Conservation (phyloP, 2,113 vertebrate genomes). For the Aleadryas rufinucha region DNA sequence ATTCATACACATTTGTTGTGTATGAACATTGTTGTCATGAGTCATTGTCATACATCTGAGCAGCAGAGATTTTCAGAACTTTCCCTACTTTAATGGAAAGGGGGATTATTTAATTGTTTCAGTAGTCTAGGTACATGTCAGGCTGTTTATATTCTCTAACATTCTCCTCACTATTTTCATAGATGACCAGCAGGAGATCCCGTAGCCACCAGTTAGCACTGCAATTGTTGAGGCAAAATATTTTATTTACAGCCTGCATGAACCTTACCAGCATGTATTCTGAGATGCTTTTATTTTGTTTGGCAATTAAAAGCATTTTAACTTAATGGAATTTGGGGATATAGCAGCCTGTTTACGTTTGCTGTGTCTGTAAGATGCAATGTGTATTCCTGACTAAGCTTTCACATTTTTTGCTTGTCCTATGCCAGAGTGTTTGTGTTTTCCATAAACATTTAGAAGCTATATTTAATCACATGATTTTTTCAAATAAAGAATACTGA, state of each 20-base stretch:
- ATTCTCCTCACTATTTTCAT: background rate
- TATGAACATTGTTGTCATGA: background rate
- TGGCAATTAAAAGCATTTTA: background rate
- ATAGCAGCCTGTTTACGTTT: background rate
- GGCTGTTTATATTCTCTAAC: background rate
- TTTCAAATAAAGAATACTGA: background rate
- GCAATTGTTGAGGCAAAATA: background rate
- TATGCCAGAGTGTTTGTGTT: background rate
- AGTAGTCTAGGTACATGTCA: background rate
- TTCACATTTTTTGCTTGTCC: background rate
- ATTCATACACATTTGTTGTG: background rate
- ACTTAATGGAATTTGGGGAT: background rate
- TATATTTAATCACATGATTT: background rate
- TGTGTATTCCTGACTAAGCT: background rate
- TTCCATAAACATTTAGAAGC: background rate
- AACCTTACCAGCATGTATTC: background rate
- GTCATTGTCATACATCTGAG: background rate
- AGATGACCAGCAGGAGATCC: background rate
- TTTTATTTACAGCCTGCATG: background rate
- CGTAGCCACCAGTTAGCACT: background rate
- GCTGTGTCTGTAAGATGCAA: background rate
- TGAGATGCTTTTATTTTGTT: background rate
- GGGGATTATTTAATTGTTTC: background rate
- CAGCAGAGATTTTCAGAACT: background rate
- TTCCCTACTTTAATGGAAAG: background rate